These are phyloP conservation scores for Tenodera sinensis DNA, from an alignment of 2,888 invertebrate species.

Conservation along the genomic window DNA sequence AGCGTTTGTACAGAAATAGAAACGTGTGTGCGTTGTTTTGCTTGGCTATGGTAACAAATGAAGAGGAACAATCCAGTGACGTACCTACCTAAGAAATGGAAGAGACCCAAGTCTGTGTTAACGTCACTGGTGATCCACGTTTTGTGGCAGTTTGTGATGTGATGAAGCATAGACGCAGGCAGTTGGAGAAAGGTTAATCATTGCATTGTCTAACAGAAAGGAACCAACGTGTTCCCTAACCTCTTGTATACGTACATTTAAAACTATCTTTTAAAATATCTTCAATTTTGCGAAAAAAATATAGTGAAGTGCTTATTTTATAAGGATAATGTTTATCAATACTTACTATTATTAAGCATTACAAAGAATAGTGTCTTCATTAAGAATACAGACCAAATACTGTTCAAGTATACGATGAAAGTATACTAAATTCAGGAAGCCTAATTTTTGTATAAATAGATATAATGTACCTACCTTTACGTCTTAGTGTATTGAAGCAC, in stretches of 20 bases:
- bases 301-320: background rate
- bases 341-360: slow-evolving; percentile 1
- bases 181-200: background rate
- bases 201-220: background rate
- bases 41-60: background rate
- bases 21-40: background rate
- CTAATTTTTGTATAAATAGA: background rate
- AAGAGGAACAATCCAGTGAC: background rate
- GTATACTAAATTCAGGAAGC: background rate
- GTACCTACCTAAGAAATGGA: background rate
- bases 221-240: background rate
- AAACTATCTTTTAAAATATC: background rate
- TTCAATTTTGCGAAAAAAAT: background rate
- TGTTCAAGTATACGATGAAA: background rate
- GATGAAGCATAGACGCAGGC: background rate
- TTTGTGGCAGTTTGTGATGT: background rate
- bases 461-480: background rate
- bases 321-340: background rate
- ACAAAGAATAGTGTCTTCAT: slow-evolving; percentile 2
- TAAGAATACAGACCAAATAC: background rate
- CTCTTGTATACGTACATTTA: slow-evolving; percentile 9
- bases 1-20: too few species aligned
- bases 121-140: background rate
- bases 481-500: too few species aligned
- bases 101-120: background rate